Evolutionary conservation across 2,888 invertebrate genomes (phyloP), one percentile per base, ranked within the genome.

Genomic region (Papilio protenor): DNA sequence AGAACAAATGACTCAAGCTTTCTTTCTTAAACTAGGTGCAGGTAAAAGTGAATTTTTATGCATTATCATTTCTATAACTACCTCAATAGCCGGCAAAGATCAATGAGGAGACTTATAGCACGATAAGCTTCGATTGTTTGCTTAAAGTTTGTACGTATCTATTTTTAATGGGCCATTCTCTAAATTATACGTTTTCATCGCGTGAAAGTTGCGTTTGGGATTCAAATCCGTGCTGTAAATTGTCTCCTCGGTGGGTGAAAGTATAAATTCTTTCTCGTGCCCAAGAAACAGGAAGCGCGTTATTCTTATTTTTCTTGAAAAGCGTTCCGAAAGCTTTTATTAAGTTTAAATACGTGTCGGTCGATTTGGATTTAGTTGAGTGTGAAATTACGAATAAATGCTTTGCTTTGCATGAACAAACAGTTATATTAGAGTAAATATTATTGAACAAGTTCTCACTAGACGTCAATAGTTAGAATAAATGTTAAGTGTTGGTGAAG

Each of bases 121-220:
- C 85, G 86, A 88, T 86, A 87, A 87, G 81, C 83, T 81, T 77
- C 85, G 84, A 89, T 87, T 89, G 90, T 91, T 91, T 89, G 87
- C 80, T 83, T 86, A 84, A 87, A 86, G 87, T 88, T 90, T 87
- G 88, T 85, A 85, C 84, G 86, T 87, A 89, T 86, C 86, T 86
- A 85, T 86, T 87, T 85, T 85, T 85, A 89, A 88, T 86, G 86
- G 86, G 81, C 88, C 87, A 88, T 89, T 92, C 87, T 88, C 90
- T 85, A 92, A 92, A 93, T 92, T 92, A 91, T 87, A 90, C 87
- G 89, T 92, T 89, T 89, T 86, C 84, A 85, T 85, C 85, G 86
- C 84, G 90, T 87, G 90, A 93, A 92, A 92, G 92, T 90, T 87
- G 86, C 84, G 83, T 87, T 87, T 87, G 87, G 87, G 87, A 91